These are phyloP conservation scores for Allobates femoralis DNA, from an alignment of 2,797 vertebrate genomes.

Conservation along the genomic window DNA sequence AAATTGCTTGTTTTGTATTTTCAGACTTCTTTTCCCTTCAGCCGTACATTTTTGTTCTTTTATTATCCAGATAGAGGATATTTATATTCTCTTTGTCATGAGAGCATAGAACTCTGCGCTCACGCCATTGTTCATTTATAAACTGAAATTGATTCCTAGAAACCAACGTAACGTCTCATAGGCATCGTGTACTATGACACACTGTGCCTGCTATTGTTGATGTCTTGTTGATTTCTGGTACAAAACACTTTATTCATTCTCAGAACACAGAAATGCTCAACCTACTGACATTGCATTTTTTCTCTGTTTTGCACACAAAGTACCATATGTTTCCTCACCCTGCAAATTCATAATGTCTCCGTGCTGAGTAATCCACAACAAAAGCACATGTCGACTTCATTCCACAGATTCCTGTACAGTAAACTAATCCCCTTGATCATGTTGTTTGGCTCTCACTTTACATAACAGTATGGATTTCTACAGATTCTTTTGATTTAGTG, in stretches of 20 bases:
- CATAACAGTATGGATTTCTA: conserved; percentile 74
- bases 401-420: conserved; percentile 79
- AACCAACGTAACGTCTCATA: conserved; percentile 28
- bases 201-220: conserved; percentile 47
- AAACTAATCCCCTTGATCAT: conserved; percentile 79
- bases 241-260: conserved; percentile 36
- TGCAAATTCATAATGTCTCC: conserved; percentile 71
- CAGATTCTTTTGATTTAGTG: conserved; percentile 75
- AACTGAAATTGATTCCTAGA: conserved; percentile 48
- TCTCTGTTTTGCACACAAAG: conserved; percentile 65
- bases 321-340: conserved; percentile 73
- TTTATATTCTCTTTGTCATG: neutral
- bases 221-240: conserved; percentile 40
- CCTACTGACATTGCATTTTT: conserved; percentile 57
- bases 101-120: neutral
- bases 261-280: conserved; percentile 49
- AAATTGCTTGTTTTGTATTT: neutral
- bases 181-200: conserved; percentile 35
- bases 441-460: conserved; percentile 63
- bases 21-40: too few relatives aligned
- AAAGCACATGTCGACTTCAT: conserved; percentile 73
- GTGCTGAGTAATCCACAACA: conserved; percentile 77
- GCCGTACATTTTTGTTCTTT: neutral
- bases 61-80: neutral
- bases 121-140: neutral